Evolutionary conservation across 2,888 invertebrate species (phyloP).

Genomic region (Torymus auratus): DNA sequence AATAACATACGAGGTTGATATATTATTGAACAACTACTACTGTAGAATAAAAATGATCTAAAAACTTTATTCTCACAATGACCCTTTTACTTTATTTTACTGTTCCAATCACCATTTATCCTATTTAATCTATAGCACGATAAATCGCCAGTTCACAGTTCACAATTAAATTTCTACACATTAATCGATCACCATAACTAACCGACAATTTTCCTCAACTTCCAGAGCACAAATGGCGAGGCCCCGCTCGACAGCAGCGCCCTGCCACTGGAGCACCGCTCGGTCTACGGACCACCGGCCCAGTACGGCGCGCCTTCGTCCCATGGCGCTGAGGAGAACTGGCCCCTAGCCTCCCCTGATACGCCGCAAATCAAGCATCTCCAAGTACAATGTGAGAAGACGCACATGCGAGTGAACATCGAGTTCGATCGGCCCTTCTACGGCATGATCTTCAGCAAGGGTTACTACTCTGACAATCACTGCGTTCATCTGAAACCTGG

Average conservation of each 20-base stretch:
- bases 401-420: constrained; percentile 96
- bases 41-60: too few relatives aligned
- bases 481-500: constrained; percentile 95
- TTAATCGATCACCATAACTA: background rate
- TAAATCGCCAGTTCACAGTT: background rate
- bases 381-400: constrained; percentile 96
- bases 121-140: too few relatives aligned
- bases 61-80: too few relatives aligned
- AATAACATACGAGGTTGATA: too few relatives aligned
- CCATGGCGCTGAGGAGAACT: constrained; percentile 85
- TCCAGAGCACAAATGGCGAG: constrained; percentile 86
- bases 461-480: constrained; percentile 93
- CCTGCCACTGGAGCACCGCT: constrained; percentile 88
- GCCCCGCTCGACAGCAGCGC: constrained; percentile 89
- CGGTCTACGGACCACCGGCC: constrained; percentile 81
- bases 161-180: background rate
- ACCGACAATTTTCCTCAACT: constrained; percentile 5
- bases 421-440: constrained; percentile 97
- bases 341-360: constrained; percentile 92
- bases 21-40: too few relatives aligned
- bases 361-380: constrained; percentile 95
- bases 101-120: too few relatives aligned
- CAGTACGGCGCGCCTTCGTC: constrained; percentile 78
- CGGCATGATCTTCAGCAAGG: constrained; percentile 97
- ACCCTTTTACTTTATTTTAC: too few relatives aligned